Percentiles rank a stretch among this genome's conserved stretches.
phyloP scores from a whole-genome alignment of 2,888 invertebrate species.

The Pandemis heparana region DNA sequence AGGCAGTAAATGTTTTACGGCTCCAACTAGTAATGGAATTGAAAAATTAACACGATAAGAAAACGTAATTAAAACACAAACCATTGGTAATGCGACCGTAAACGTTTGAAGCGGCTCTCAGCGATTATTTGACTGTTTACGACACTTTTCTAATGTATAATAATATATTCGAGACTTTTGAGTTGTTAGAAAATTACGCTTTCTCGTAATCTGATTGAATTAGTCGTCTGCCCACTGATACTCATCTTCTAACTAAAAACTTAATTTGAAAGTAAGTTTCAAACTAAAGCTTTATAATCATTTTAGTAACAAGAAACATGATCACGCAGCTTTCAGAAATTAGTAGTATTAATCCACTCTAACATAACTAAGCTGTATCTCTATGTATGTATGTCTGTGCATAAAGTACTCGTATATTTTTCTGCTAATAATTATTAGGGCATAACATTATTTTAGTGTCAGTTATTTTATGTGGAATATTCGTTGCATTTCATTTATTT shows the following conservation, averaged over 20 bases:
- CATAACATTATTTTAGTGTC: no score
- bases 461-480: no score
- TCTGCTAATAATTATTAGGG: neutral
- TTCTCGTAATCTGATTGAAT: conserved; percentile 15
- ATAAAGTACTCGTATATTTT: neutral
- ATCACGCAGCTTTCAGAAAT: neutral
- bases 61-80: conserved; percentile 35
- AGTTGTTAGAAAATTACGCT: conserved; percentile 6
- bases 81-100: conserved; percentile 15
- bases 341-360: neutral
- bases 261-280: neutral
- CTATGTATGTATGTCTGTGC: neutral
- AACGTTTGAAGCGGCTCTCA: conserved; percentile 7
- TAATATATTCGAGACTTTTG: conserved; percentile 14
- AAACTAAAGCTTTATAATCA: neutral
- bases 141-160: conserved; percentile 23
- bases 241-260: neutral
- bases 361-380: neutral
- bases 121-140: conserved; percentile 4
- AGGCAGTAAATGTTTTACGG: conserved; percentile 53
- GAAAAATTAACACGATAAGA: conserved; percentile 48
- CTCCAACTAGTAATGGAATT: conserved; percentile 48
- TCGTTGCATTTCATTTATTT: no score
- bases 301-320: neutral
- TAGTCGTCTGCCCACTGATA: neutral